Evolutionary conservation across 2,797 vertebrate genomes (phyloP).

Genomic region (Morelia viridis): DNA sequence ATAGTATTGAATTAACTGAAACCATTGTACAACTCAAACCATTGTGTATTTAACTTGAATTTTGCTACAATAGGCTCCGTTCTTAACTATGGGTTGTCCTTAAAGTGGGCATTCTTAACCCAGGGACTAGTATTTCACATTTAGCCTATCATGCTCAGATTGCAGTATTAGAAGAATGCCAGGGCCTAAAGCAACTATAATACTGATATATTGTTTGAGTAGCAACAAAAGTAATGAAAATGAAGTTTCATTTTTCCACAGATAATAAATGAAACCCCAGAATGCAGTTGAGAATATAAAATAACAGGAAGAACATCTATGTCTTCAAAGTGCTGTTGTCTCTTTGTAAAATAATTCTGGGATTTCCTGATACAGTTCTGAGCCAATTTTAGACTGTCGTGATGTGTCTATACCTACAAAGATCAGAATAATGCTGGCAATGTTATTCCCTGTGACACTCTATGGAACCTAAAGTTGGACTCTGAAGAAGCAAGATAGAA

Average conservation of each 20-base stretch:
- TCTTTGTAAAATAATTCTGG: not conserved
- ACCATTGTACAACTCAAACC: no score
- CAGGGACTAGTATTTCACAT: not conserved
- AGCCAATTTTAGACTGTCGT: no score
- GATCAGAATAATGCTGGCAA: no score
- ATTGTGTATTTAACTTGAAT: no score
- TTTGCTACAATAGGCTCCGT: no score
- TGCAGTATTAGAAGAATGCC: accelerated
- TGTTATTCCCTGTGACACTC: no score
- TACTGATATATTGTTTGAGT: not conserved
- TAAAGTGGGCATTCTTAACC: no score
- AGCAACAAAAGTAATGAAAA: constrained; percentile 22
- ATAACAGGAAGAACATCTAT: not conserved
- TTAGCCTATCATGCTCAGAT: not conserved
- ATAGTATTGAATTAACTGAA: no score
- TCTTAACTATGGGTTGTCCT: no score
- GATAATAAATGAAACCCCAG: constrained; percentile 10
- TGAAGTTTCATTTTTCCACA: not conserved
- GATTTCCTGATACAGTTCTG: not conserved
- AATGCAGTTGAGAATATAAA: not conserved
- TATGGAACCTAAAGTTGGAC: no score
- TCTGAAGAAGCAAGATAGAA: no score
- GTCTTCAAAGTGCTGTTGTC: not conserved
- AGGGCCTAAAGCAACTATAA: constrained; percentile 21
- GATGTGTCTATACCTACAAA: no score